Conservation (phyloP, 2,113 vertebrate species). For the Gymnarchus niloticus region DNA sequence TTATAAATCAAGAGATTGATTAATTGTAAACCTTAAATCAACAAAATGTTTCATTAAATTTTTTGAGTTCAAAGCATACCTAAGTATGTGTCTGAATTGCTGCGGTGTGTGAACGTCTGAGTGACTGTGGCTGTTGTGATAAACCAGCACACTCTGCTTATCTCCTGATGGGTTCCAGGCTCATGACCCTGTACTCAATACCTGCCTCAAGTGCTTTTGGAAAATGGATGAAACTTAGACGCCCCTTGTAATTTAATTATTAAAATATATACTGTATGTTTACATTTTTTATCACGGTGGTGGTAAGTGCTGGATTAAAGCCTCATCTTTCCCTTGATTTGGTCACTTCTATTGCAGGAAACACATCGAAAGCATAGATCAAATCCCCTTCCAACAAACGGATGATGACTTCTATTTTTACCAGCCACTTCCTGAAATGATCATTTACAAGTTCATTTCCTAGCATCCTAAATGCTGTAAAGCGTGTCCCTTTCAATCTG, state of each 20-base stretch:
- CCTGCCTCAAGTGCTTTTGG: no score
- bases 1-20: no score
- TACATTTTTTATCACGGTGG: background rate
- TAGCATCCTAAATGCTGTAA: background rate
- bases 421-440: constrained; percentile 3
- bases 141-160: no score
- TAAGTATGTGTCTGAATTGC: no score
- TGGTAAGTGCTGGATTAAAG: background rate
- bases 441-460: constrained; percentile 1
- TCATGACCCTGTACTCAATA: no score
- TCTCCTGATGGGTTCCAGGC: no score
- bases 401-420: background rate
- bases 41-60: no score
- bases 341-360: background rate
- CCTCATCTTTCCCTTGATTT: background rate
- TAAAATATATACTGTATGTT: background rate
- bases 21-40: no score
- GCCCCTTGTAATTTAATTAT: background rate
- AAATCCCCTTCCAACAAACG: background rate
- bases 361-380: background rate
- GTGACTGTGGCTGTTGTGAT: no score
- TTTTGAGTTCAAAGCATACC: no score
- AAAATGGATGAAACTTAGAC: no score
- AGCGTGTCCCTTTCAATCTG: background rate
- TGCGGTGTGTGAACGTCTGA: no score